A percentile compares a stretch with the other conserved stretches of the same genome.
Conservation (phyloP, 2,113 vertebrate species). For the Lepus europaeus region DNA sequence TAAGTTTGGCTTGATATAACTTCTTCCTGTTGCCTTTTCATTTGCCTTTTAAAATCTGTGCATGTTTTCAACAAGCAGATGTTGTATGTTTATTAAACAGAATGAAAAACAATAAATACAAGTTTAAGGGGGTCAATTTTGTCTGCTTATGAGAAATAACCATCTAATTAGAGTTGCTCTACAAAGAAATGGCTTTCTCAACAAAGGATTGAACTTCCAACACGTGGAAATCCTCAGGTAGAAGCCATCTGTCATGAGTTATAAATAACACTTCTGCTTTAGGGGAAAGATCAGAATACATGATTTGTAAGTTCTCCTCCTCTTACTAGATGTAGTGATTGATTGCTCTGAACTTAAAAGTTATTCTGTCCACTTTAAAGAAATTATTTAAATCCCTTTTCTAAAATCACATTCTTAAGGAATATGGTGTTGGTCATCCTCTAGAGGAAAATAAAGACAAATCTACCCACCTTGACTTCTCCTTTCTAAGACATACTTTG, state of each 20-base stretch:
- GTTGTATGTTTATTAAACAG: constrained; percentile 1
- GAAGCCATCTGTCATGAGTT: not conserved
- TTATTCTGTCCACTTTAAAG: not conserved
- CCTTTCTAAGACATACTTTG: constrained; percentile 65
- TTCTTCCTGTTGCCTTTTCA: constrained; percentile 1
- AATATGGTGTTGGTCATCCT: not conserved
- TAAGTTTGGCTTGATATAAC: not conserved
- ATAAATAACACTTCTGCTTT: not conserved
- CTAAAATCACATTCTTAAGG: constrained; percentile 40
- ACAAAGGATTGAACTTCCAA: not conserved
- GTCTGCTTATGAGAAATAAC: not conserved
- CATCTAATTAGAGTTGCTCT: constrained; percentile 28
- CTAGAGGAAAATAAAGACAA: constrained; percentile 30
- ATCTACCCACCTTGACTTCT: constrained; percentile 55
- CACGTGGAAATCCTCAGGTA: constrained; percentile 23
- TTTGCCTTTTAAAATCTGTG: constrained; percentile 47
- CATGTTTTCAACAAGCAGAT: constrained; percentile 36
- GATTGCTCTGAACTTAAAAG: constrained; percentile 11
- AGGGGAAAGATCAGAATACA: not conserved
- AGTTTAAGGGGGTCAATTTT: not conserved
- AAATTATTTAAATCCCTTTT: not conserved
- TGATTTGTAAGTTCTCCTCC: not conserved
- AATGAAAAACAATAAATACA: constrained; percentile 51
- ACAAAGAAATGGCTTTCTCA: constrained; percentile 47
- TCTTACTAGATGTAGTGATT: not conserved